Evolutionary conservation across 2,113 vertebrate species (phyloP).

Genomic region (Protomyctophum bolini): DNA sequence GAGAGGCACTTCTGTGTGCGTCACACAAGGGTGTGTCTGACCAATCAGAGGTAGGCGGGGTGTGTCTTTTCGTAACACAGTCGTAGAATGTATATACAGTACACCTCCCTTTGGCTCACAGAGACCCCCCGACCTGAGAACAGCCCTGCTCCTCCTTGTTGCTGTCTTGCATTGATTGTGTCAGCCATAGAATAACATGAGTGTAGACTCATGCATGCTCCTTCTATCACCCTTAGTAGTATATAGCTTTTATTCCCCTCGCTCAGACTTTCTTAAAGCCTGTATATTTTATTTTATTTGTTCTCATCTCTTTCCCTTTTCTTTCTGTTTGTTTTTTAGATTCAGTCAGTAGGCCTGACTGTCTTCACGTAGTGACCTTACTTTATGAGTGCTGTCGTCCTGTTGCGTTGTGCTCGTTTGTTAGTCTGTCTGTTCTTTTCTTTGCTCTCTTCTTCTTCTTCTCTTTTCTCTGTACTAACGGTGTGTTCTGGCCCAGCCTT

Average conservation of each 20-base stretch:
- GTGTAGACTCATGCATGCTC: conserved; percentile 71
- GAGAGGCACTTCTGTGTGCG: too few relatives aligned
- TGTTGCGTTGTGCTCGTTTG: conserved; percentile 86
- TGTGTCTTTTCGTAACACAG: too few relatives aligned
- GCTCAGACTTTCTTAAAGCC: conserved; percentile 44
- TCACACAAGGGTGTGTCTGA: too few relatives aligned
- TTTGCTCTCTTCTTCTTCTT: conserved; percentile 78
- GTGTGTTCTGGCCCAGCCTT: conserved; percentile 99
- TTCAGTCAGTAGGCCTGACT: conserved; percentile 83
- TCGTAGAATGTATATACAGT: too few relatives aligned
- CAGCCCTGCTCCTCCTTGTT: conserved; percentile 39
- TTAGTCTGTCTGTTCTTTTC: conserved; percentile 82
- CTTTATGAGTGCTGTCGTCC: conserved; percentile 82
- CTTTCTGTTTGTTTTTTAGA: conserved; percentile 61
- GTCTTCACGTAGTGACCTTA: conserved; percentile 90
- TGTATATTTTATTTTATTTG: conserved; percentile 18
- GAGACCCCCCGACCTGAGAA: conserved; percentile 21
- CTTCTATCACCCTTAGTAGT: conserved; percentile 27
- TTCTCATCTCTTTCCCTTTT: conserved; percentile 35
- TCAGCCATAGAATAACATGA: conserved; percentile 13
- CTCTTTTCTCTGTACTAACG: conserved; percentile 98
- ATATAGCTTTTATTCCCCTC: conserved; percentile 43
- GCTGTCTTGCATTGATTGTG: neutral
- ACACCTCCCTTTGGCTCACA: too few relatives aligned
- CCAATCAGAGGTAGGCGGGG: too few relatives aligned